Conservation (phyloP, 2,113 vertebrate genomes). For the Xiphorhynchus elegans region DNA sequence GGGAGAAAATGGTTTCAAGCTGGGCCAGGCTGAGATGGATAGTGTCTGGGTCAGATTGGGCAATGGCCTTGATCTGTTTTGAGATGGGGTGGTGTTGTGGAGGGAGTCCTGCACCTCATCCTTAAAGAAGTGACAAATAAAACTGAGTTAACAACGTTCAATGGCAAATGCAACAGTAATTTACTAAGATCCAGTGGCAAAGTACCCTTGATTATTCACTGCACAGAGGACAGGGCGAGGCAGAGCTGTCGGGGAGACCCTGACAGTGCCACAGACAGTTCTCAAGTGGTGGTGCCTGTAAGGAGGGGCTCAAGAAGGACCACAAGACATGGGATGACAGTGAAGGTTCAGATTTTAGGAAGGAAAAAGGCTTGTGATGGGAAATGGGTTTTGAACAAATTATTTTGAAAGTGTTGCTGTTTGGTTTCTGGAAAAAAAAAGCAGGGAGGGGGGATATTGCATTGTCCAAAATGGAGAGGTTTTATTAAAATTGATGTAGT, state of each 20-base stretch:
- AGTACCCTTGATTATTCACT: background rate
- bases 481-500: background rate
- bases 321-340: no score
- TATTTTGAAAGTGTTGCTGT: background rate
- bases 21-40: background rate
- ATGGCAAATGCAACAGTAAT: background rate
- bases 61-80: rapidly evolving
- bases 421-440: background rate
- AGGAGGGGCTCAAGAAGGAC: background rate
- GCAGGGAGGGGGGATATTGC: rapidly evolving
- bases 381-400: background rate
- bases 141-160: background rate
- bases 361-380: background rate
- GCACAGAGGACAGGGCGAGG: background rate
- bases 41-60: background rate
- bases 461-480: background rate
- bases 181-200: background rate
- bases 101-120: background rate
- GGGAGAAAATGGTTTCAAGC: background rate
- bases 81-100: rapidly evolving
- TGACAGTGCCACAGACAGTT: background rate
- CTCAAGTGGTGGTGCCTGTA: background rate
- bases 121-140: background rate
- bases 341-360: background rate
- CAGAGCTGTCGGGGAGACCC: background rate